Percentiles rank a stretch among this genome's conserved stretches.
Conservation (phyloP, 92 coral and sea anemone species). For the Epizoanthus ramosus region DNA sequence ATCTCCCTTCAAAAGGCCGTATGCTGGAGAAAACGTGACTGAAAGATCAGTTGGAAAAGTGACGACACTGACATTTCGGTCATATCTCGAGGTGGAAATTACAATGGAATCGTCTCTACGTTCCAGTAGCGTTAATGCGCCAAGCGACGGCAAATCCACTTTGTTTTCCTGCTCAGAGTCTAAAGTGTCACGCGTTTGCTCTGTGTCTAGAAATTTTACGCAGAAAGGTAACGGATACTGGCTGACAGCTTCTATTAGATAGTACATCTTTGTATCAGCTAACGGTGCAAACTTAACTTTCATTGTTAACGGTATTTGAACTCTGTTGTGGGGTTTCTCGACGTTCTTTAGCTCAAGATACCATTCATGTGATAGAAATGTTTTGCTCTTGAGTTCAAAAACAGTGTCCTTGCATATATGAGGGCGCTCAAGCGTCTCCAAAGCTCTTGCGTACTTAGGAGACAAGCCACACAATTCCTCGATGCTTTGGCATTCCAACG, state of each 20-base stretch:
- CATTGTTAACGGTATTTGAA: constrained; percentile 26
- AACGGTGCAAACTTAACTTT: constrained; percentile 28
- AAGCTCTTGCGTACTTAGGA: constrained; percentile 20
- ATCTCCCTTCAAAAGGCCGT: constrained; percentile 23
- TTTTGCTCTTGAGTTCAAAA: constrained; percentile 29
- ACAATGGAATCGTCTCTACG: constrained; percentile 17
- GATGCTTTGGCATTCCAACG: background rate
- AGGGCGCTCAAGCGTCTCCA: constrained; percentile 34
- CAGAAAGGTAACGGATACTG: background rate
- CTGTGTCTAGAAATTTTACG: background rate
- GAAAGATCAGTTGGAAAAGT: constrained; percentile 35
- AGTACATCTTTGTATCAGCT: background rate
- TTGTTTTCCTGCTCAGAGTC: background rate
- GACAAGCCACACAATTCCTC: constrained; percentile 6
- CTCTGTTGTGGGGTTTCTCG: constrained; percentile 38
- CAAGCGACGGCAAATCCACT: constrained; percentile 32
- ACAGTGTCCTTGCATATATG: constrained; percentile 5
- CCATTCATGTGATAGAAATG: constrained; percentile 18
- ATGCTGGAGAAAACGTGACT: constrained; percentile 31
- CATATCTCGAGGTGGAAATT: constrained; percentile 30
- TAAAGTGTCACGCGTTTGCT: background rate
- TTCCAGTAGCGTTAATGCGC: constrained; percentile 5
- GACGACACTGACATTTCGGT: constrained; percentile 15
- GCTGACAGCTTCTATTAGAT: constrained; percentile 15
- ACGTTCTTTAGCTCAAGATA: constrained; percentile 28